Percentiles rank a stretch among this genome's conserved stretches.
These are phyloP conservation scores for Aphelinus certus DNA, from an alignment of 1,140 invertebrate species.

Conservation along the genomic window DNA sequence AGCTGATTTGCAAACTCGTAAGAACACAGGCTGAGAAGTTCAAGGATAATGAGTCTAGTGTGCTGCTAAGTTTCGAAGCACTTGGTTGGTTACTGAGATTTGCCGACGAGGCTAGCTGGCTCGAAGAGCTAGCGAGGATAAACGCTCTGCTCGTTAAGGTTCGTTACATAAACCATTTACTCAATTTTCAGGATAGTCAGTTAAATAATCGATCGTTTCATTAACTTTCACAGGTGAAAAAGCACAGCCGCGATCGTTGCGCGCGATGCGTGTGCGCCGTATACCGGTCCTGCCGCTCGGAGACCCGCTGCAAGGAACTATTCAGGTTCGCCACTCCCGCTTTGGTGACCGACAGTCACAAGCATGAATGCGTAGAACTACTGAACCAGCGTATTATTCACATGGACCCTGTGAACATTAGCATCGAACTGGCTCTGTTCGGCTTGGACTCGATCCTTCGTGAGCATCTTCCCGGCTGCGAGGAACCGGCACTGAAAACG, in stretches of 20 bases:
- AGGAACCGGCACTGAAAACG: neutral
- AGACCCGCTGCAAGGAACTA: neutral
- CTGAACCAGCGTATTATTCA: neutral
- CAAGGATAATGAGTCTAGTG: slow-evolving; percentile 15
- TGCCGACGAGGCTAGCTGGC: neutral
- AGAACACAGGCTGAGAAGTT: slow-evolving; percentile 45
- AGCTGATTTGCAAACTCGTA: slow-evolving; percentile 40
- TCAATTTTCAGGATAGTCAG: no score
- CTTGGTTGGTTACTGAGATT: slow-evolving; percentile 1
- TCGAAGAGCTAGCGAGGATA: neutral
- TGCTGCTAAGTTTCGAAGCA: neutral
- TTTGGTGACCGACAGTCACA: neutral
- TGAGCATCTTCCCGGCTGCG: neutral
- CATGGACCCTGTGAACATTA: neutral
- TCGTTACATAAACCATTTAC: no score
- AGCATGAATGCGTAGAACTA: neutral
- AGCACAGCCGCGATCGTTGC: neutral
- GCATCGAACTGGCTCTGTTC: neutral
- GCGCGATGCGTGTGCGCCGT: slow-evolving; percentile 4
- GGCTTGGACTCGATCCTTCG: neutral
- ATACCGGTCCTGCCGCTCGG: neutral
- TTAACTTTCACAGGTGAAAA: neutral
- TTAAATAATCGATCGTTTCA: no score
- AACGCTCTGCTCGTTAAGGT: neutral
- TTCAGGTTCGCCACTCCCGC: neutral